phyloP scores from a whole-genome alignment of 2,113 vertebrate genomes.

The Pteronura brasiliensis region DNA sequence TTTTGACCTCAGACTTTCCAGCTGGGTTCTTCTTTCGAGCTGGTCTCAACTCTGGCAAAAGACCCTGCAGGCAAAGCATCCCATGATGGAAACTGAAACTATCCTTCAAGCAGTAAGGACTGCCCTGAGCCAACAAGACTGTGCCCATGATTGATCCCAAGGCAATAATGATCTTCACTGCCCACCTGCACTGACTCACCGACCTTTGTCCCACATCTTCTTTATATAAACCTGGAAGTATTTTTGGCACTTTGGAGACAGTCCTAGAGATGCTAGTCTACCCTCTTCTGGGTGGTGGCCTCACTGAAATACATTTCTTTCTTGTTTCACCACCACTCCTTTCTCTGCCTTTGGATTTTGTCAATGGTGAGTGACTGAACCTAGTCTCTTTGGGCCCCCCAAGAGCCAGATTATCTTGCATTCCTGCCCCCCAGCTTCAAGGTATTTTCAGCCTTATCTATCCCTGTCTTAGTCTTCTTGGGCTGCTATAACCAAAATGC shows the following conservation, averaged over 20 bases:
- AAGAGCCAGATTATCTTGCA: background rate
- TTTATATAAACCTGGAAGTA: background rate
- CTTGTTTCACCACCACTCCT: background rate
- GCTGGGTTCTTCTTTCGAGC: background rate
- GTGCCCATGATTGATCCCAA: background rate
- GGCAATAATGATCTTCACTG: background rate
- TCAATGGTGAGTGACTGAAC: background rate
- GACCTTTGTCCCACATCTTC: background rate
- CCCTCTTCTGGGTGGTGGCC: background rate
- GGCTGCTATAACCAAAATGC: background rate
- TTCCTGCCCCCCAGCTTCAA: background rate
- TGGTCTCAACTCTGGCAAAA: background rate
- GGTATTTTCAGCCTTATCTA: background rate
- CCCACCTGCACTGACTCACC: background rate
- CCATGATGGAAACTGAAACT: background rate
- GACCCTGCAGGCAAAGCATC: background rate
- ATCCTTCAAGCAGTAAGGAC: background rate
- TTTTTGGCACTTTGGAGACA: background rate
- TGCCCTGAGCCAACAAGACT: background rate
- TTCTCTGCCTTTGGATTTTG: background rate
- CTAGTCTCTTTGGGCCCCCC: background rate
- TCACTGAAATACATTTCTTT: background rate
- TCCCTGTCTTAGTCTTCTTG: background rate
- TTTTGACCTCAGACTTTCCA: background rate
- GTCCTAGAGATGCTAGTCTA: background rate